A percentile compares a stretch with the other conserved stretches of the same genome.
Evolutionary conservation across 2,797 vertebrate species (phyloP).

Genomic region (Sylvilagus floridanus): DNA sequence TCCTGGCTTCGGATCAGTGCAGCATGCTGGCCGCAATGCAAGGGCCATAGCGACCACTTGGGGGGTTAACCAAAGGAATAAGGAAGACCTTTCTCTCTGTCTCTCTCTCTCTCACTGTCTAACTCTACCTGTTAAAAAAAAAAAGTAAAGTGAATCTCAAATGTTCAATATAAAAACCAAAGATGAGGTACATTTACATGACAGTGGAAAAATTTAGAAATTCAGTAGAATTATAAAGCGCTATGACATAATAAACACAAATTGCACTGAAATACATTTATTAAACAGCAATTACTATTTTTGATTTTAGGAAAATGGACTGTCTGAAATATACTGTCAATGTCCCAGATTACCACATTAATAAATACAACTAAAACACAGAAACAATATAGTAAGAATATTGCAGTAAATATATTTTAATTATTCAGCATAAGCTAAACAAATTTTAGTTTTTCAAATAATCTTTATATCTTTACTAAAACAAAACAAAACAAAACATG

Average conservation of each 20-base stretch:
- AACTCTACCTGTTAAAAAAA: too few relatives aligned
- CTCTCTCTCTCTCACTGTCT: too few relatives aligned
- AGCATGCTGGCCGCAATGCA: too few relatives aligned
- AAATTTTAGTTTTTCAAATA: background rate
- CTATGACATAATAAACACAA: background rate
- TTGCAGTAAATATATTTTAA: background rate
- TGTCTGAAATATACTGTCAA: background rate
- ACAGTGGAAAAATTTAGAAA: background rate
- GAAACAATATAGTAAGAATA: background rate
- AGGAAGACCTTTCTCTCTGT: too few relatives aligned
- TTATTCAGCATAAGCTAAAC: background rate
- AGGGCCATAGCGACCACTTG: too few relatives aligned
- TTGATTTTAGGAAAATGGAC: background rate
- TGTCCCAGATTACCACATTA: background rate
- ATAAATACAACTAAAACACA: background rate
- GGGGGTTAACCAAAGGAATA: too few relatives aligned
- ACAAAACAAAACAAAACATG: background rate
- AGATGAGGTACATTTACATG: background rate
- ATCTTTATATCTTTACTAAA: background rate
- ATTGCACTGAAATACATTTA: background rate
- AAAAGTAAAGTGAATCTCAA: slow-evolving; percentile 14
- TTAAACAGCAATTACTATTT: background rate
- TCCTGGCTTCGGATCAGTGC: too few relatives aligned
- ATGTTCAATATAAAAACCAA: background rate
- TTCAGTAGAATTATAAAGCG: background rate